These are phyloP conservation scores for Pachyramphus minor DNA, from an alignment of 2,113 vertebrate species.

Conservation along the genomic window DNA sequence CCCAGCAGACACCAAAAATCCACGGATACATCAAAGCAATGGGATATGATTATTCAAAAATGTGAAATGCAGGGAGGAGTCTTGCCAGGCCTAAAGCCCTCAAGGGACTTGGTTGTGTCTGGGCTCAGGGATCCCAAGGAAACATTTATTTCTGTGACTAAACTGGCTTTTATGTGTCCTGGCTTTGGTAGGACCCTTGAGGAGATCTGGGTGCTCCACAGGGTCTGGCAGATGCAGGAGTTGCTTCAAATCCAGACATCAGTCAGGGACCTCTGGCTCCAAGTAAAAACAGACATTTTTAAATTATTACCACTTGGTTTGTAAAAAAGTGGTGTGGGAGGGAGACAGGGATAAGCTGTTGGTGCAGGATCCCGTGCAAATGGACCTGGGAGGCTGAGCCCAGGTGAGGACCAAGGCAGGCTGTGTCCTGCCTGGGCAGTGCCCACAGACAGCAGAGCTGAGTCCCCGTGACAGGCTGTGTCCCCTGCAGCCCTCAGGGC, in stretches of 20 bases:
- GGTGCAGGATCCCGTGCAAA: neutral
- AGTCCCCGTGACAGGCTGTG: fast-evolving
- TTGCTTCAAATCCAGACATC: neutral
- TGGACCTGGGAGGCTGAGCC: neutral
- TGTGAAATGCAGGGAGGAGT: neutral
- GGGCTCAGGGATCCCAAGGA: neutral
- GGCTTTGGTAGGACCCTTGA: neutral
- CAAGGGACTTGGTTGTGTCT: neutral
- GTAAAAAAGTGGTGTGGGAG: neutral
- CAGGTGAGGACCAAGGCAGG: fast-evolving
- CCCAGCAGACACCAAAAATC: neutral
- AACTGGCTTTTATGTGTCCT: neutral
- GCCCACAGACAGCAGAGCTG: fast-evolving
- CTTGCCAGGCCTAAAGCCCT: neutral
- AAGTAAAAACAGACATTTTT: neutral
- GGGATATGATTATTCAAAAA: neutral
- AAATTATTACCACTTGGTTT: neutral
- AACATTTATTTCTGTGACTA: neutral
- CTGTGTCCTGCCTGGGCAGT: neutral
- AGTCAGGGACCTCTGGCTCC: neutral
- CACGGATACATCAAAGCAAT: neutral
- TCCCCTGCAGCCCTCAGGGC: fast-evolving
- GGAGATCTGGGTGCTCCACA: neutral
- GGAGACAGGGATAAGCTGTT: neutral
- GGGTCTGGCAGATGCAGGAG: neutral